Evolutionary conservation across 2,888 invertebrate species (phyloP).

Genomic region (Stictocephala bisonia): DNA sequence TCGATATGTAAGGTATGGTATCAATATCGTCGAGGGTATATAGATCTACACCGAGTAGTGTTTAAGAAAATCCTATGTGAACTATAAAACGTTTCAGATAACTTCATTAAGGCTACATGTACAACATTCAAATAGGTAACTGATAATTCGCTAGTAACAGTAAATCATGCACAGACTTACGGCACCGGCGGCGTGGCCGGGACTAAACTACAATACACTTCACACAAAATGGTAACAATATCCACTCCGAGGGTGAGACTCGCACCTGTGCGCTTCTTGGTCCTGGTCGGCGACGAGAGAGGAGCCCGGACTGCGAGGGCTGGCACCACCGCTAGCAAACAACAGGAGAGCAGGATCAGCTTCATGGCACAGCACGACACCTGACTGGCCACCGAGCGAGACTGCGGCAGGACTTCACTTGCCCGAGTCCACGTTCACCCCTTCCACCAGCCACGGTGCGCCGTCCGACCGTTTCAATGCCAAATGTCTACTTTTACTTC

Average conservation of each 20-base stretch:
- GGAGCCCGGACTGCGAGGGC: slow-evolving; percentile 14
- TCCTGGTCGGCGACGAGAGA: slow-evolving; percentile 14
- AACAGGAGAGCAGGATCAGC: slow-evolving; percentile 9
- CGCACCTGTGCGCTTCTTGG: slow-evolving; percentile 43
- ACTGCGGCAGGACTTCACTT: neutral
- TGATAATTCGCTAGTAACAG: no score
- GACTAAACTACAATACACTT: neutral
- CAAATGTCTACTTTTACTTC: slow-evolving; percentile 27
- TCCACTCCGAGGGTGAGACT: no score
- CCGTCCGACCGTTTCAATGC: neutral
- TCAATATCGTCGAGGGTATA: no score
- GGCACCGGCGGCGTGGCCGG: slow-evolving; percentile 21
- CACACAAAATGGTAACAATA: no score
- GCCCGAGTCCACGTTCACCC: neutral
- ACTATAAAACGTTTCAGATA: no score
- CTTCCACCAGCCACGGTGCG: neutral
- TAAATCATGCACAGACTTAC: slow-evolving; percentile 27
- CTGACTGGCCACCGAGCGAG: neutral
- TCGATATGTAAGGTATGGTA: no score
- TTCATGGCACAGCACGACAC: slow-evolving; percentile 11
- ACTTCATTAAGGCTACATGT: no score
- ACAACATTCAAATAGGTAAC: no score
- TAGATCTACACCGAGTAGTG: no score
- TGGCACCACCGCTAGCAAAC: slow-evolving; percentile 20
- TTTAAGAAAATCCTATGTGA: no score